phyloP scores from a whole-genome alignment of 2,113 vertebrate species.

The Muntiacus reevesi region DNA sequence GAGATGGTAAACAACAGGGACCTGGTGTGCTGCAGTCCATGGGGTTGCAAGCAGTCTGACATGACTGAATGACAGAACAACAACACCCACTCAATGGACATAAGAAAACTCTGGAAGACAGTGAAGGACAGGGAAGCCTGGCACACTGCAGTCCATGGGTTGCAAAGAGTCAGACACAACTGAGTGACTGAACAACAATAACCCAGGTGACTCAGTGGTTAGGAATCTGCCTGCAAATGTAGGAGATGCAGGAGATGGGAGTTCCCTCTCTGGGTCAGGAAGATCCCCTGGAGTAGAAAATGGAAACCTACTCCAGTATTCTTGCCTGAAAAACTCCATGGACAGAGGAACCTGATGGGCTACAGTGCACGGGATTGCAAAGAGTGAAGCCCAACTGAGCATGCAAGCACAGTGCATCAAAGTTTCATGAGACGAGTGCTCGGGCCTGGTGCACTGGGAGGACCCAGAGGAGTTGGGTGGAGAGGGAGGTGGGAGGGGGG shows the following conservation, averaged over 20 bases:
- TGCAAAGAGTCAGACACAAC: neutral
- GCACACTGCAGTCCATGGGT: neutral
- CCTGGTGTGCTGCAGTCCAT: no score
- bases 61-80: no score
- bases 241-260: neutral
- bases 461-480: no score
- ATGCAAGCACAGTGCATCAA: neutral
- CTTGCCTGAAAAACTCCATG: neutral
- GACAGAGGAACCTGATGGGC: neutral
- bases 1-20: no score
- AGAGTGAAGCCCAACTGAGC: neutral
- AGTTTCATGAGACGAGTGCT: neutral
- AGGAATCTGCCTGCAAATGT: neutral
- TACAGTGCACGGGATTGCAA: accelerated
- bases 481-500: no score
- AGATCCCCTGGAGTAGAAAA: neutral
- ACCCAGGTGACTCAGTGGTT: neutral
- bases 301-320: neutral
- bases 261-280: neutral
- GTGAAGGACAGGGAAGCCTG: neutral
- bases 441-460: no score
- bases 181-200: neutral
- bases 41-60: no score
- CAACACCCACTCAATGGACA: neutral
- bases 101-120: neutral